Evolutionary conservation across 53 echinoderm and acorn worm species (phyloP).

Genomic region (Temnopleurus reevesii): DNA sequence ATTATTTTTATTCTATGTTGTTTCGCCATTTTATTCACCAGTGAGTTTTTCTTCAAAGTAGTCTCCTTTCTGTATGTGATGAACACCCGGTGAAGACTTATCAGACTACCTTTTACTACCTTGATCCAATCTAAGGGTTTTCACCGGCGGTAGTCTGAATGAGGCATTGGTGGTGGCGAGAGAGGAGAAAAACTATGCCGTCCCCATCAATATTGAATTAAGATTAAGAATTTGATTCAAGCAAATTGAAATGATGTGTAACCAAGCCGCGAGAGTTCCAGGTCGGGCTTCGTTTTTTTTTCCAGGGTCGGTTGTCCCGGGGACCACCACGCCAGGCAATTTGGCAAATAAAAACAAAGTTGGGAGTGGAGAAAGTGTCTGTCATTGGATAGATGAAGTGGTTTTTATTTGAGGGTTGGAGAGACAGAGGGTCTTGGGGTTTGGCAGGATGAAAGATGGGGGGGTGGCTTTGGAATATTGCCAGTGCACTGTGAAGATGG

Average conservation of each 20-base stretch:
- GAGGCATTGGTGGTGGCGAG: no score
- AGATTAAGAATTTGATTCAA: not conserved
- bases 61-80: no score
- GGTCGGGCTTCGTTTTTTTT: no score
- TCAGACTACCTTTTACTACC: no score
- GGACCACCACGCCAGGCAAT: not conserved
- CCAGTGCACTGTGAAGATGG: not conserved
- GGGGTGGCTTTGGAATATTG: no score
- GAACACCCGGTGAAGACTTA: no score
- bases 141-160: no score
- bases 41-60: no score
- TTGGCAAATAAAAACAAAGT: slow-evolving; percentile 25
- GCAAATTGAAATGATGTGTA: slow-evolving; percentile 11
- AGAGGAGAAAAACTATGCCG: not conserved
- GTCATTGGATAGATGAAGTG: no score
- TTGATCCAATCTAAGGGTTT: no score
- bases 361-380: not conserved
- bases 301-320: not conserved
- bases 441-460: not conserved
- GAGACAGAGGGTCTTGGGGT: not conserved
- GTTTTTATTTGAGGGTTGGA: not conserved
- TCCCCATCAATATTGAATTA: slow-evolving; percentile 9
- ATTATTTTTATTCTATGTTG: no score
- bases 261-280: not conserved
- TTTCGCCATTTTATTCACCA: no score